Percentiles rank a stretch among this genome's conserved stretches.
Evolutionary conservation across 2,888 invertebrate species (phyloP).

Genomic region (Uropetala carovei): DNA sequence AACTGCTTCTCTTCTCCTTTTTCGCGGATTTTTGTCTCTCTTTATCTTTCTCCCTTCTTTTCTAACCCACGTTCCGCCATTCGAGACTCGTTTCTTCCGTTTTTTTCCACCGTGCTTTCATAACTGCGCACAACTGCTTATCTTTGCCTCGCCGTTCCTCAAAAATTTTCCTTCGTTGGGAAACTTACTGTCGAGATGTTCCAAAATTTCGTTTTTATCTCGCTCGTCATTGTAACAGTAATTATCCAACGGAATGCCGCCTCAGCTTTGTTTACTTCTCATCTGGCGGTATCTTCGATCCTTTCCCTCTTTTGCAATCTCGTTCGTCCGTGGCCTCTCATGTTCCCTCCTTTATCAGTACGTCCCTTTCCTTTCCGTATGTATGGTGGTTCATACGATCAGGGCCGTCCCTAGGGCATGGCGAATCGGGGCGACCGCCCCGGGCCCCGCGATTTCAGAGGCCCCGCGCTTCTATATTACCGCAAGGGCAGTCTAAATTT

Average conservation of each 20-base stretch:
- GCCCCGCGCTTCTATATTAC: too few species aligned
- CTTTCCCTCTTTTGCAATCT: not conserved
- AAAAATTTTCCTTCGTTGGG: not conserved
- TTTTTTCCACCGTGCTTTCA: not conserved
- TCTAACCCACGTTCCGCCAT: not conserved
- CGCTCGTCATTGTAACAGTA: not conserved
- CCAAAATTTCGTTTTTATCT: constrained; percentile 10
- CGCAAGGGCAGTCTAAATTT: too few species aligned
- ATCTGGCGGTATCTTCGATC: not conserved
- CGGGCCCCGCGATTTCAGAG: too few species aligned
- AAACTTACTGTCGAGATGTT: not conserved
- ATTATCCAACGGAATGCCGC: constrained; percentile 14
- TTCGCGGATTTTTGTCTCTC: not conserved
- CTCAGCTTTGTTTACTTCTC: not conserved
- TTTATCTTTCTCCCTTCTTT: not conserved
- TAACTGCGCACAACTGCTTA: not conserved
- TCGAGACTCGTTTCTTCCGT: not conserved
- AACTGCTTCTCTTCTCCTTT: not conserved
- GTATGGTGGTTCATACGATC: too few species aligned
- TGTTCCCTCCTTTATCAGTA: not conserved
- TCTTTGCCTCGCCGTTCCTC: not conserved
- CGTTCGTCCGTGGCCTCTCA: not conserved
- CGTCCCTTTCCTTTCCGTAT: not conserved
- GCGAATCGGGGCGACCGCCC: too few species aligned
- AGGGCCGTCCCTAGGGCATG: too few species aligned